Evolutionary conservation across 2,113 vertebrate genomes (phyloP), one percentile per base, ranked within the genome.

Genomic region (Cheilinus undulatus): DNA sequence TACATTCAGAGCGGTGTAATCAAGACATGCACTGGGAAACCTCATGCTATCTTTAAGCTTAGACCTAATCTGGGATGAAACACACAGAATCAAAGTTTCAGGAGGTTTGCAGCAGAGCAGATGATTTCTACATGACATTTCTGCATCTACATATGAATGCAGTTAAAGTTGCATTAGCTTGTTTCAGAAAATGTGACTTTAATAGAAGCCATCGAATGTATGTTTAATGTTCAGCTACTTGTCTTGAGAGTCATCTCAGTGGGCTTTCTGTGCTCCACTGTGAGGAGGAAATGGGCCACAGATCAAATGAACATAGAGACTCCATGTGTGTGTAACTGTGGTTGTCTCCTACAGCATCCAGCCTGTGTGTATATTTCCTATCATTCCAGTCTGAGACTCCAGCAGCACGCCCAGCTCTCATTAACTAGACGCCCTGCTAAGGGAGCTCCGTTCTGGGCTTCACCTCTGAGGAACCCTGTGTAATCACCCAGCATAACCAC

Each of bases 401-500:
- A 73, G 70, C 68, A 67, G 45, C 76, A 83, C 50, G 26, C 69
- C 63, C 71, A 64, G 58, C 24, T 36, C 69, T 84, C 76, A 88
- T 82, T 84, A 85, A 69, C 82, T 64, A 52, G 53, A 78, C 70
- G 69, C 65, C 80, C 78, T 26, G 45, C 82, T 80, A 76, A 82
- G 81, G 72, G 79, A 78, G 48, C 80, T 68, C 76, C 12, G 38
- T 80, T 64, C 69, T 78, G 63, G 74, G 80, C 78, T 86, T 85
- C 81, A 88, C 84, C 86, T 81, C 72, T 76, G 28, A 42, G 59
- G 67, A 84, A 83, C 82, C 74, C 68, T 70, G 46, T 27, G 66
- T 82, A 86, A 91, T 89, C 84, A 84, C 61, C 62, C 34, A 73
- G 23, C 40, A 81, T 74, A 83, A 74, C 65, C 81, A 77, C 89